A percentile compares a stretch with the other conserved stretches of the same genome.
Evolutionary conservation across 1,140 invertebrate genomes (phyloP).

Genomic region (Chlorops oryzae): DNA sequence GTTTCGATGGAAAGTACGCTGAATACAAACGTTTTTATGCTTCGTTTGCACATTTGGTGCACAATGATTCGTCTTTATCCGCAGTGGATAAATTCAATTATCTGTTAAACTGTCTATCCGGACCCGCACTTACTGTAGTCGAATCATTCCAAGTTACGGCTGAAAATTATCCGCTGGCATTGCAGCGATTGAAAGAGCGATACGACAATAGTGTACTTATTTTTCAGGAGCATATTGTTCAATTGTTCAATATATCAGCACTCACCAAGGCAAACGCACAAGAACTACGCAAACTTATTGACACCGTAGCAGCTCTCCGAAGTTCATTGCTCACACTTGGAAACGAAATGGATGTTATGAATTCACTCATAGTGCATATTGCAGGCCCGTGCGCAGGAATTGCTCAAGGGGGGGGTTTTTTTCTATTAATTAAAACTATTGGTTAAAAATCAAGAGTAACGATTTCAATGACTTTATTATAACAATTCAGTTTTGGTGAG

Average conservation of each 20-base stretch:
- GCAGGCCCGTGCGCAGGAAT: too few species aligned
- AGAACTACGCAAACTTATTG: background rate
- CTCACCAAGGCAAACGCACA: background rate
- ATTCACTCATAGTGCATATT: constrained; percentile 3
- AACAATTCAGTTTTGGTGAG: too few species aligned
- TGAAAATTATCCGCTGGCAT: constrained; percentile 5
- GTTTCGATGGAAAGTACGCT: too few species aligned
- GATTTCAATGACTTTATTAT: too few species aligned
- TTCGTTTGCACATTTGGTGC: too few species aligned
- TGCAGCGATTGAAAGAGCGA: constrained; percentile 7
- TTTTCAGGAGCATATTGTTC: constrained; percentile 2
- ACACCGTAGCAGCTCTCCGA: constrained; percentile 3
- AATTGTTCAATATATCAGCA: background rate
- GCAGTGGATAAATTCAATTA: too few species aligned
- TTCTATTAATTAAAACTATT: too few species aligned
- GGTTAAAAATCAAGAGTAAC: too few species aligned
- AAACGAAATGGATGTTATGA: constrained; percentile 5
- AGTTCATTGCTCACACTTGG: constrained; percentile 1
- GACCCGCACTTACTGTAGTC: background rate
- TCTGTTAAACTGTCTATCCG: constrained; percentile 6
- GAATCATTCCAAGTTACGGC: constrained; percentile 8
- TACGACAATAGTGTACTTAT: constrained; percentile 7
- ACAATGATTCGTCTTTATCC: too few species aligned
- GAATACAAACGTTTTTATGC: too few species aligned
- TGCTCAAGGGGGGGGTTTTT: too few species aligned